A percentile compares a stretch with the other conserved stretches of the same genome.
Conservation (phyloP, 2,888 invertebrate genomes). For the Meta bourneti region DNA sequence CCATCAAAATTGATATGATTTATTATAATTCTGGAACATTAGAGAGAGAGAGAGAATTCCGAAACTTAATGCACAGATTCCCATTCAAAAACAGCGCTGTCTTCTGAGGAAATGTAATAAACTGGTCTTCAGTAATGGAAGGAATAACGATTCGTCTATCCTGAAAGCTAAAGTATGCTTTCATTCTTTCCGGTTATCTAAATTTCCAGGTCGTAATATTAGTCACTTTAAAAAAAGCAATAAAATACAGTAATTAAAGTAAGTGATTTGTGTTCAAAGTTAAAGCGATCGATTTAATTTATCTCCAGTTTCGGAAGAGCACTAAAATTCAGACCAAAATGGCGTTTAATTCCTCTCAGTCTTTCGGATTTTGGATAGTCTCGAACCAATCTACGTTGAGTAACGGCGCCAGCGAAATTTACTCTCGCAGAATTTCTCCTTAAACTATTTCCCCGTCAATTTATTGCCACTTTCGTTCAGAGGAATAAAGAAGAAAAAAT, state of each 20-base stretch:
- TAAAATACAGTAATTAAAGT: slow-evolving; percentile 27
- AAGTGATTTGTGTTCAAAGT: slow-evolving; percentile 12
- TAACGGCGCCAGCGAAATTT: slow-evolving; percentile 50
- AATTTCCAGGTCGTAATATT: neutral
- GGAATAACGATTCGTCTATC: neutral
- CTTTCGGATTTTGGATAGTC: slow-evolving; percentile 4
- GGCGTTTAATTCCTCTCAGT: neutral
- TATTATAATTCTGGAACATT: no score
- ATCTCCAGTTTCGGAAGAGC: slow-evolving; percentile 14
- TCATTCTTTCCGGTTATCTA: slow-evolving; percentile 1
- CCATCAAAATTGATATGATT: no score
- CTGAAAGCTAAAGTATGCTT: neutral
- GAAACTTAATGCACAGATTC: no score
- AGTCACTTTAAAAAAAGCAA: slow-evolving; percentile 14
- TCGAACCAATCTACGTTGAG: slow-evolving; percentile 17
- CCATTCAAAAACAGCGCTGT: neutral
- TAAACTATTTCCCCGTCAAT: slow-evolving; percentile 52
- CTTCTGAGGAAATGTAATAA: neutral
- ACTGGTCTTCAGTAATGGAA: neutral
- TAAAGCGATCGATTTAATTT: slow-evolving; percentile 27
- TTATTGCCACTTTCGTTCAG: slow-evolving; percentile 54
- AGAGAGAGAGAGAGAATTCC: no score
- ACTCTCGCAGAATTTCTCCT: slow-evolving; percentile 51
- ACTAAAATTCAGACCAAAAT: slow-evolving; percentile 19
- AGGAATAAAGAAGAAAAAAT: slow-evolving; percentile 17